Base-by-base conservation (phyloP, 2,888 invertebrate species). In the Hyposoter didymator region DNA sequence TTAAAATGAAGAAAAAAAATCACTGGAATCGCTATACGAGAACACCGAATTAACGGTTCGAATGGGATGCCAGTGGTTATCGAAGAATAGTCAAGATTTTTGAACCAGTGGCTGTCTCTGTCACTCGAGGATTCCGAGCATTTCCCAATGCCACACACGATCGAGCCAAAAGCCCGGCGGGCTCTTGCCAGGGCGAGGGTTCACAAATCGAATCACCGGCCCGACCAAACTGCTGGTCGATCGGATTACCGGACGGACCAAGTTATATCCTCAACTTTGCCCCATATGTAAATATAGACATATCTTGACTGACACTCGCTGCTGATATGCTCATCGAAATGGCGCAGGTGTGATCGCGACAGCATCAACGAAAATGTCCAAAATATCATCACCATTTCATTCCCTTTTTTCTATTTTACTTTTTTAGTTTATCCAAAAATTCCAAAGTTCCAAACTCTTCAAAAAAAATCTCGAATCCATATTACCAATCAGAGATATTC, bases 131-230 rank as follows among this genome's bases (percentile, higher is more conserved):
- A 88, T 89, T 87, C 78, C 79, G 76, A 72, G 85, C 84, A 87
- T 88, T 88, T 88, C 82, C 85, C 85, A 66, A 78, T 67, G 84
- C 45, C 85, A 76, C 75, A 47, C 49, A 35, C 47, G 66, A 67
- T 14, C 66, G n/a, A 35, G 62, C 17, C 52, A 55, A 66, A 69
- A 62, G 17, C 62, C 69, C 84, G 49, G 74, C 78, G 74, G 78
- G 76, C 64, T 67, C 39, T 66, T 22, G 49, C 67, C 67, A 19
- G 79, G 45, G 78, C 59, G 69, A 80, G 84, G 87, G 84, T 82
- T 85, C 74, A 78, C 83, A 90, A 90, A 89, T 89, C 85, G 85
- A 84, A 89, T 89, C 82, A 88, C 85, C 87, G 82, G 82, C 80
- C 62, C 82, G 85, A 84, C 84, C 69, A 88, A 87, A 87, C 86